Evolutionary conservation across 1,140 invertebrate genomes (phyloP).

Genomic region (Spodoptera litura): DNA sequence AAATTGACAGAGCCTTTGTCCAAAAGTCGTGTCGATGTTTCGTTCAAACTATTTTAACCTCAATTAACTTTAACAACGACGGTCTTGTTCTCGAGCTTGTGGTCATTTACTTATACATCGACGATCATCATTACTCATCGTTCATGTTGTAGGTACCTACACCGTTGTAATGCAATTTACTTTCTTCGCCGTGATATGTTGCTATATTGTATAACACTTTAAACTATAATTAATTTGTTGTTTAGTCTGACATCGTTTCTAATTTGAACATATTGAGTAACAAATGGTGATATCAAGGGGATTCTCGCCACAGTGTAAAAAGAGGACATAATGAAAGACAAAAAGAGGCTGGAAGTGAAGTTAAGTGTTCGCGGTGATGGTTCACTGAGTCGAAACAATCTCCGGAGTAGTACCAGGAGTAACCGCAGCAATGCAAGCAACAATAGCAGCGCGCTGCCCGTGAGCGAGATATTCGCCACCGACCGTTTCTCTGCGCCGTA

Average conservation of each 20-base stretch:
- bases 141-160: conserved; percentile 51
- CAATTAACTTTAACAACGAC: conserved; percentile 73
- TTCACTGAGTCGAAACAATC: conserved; percentile 72
- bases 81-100: conserved; percentile 71
- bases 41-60: conserved; percentile 72
- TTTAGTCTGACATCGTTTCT: conserved; percentile 37
- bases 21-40: conserved; percentile 70
- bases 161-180: conserved; percentile 45
- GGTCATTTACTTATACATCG: conserved; percentile 75
- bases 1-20: conserved; percentile 74
- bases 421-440: conserved; percentile 75
- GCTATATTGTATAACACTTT: conserved; percentile 51
- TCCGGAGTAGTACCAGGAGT: conserved; percentile 77
- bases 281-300: conserved; percentile 33
- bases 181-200: conserved; percentile 61
- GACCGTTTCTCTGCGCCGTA: conserved; percentile 75
- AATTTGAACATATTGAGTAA: conserved; percentile 37
- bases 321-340: conserved; percentile 76
- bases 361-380: conserved; percentile 80
- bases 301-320: conserved; percentile 21
- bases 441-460: conserved; percentile 67
- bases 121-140: conserved; percentile 69
- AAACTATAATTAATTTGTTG: conserved; percentile 62
- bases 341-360: conserved; percentile 78
- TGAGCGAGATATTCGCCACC: conserved; percentile 78